phyloP scores from a whole-genome alignment of 2,888 invertebrate species.

The Germaria angustata region DNA sequence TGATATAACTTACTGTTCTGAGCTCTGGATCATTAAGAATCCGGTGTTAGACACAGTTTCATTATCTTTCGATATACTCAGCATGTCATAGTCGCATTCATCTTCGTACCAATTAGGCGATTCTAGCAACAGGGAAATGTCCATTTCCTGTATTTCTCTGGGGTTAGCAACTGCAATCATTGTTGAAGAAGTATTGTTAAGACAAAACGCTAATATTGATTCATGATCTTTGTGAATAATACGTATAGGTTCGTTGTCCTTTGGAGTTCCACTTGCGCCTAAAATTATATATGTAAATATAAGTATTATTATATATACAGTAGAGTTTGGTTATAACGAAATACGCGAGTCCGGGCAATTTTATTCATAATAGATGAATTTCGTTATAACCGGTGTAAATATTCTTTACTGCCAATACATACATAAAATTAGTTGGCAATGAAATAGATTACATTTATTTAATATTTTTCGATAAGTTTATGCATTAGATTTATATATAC shows the following conservation, averaged over 20 bases:
- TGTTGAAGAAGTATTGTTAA: conserved; percentile 93
- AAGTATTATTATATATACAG: too few relatives aligned
- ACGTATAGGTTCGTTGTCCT: conserved; percentile 88
- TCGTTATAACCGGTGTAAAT: too few relatives aligned
- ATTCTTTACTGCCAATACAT: too few relatives aligned
- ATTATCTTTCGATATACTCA: conserved; percentile 88
- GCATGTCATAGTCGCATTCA: conserved; percentile 97
- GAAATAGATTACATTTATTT: too few relatives aligned
- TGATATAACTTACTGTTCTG: conserved; percentile 74
- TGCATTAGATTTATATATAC: too few relatives aligned
- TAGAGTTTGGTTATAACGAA: not conserved
- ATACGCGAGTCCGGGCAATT: too few relatives aligned
- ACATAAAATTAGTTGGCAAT: too few relatives aligned
- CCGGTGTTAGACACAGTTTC: conserved; percentile 88
- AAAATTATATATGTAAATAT: conserved; percentile 12
- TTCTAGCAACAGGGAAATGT: conserved; percentile 94
- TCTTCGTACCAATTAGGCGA: conserved; percentile 97
- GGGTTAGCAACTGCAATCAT: conserved; percentile 95
- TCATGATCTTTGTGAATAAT: conserved; percentile 99
- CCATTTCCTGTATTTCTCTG: conserved; percentile 98
- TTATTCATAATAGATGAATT: too few relatives aligned
- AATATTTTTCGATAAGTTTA: too few relatives aligned
- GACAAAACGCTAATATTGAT: conserved; percentile 97
- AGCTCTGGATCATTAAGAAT: conserved; percentile 93
- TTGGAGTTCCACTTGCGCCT: conserved; percentile 58